These are phyloP conservation scores for rabbit (Oryctolagus cuniculus) DNA, from an alignment of 2,113 vertebrate species.

Conservation along the genomic window mOryCun1.1 NC_091439.1:76355501-76356000, in stretches of 20 bases:
- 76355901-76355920: neutral
- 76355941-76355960: neutral
- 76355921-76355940: neutral
- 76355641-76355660: neutral
- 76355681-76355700: conserved; percentile 50
- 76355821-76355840: conserved; percentile 54
- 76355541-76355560: neutral
- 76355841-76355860: neutral
- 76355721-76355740: conserved; percentile 69
- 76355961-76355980: neutral
- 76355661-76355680: neutral
- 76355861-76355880: conserved; percentile 47
- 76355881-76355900: neutral
- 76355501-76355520: too few relatives aligned
- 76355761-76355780: conserved; percentile 53
- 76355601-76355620: conserved; percentile 12
- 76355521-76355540: too few relatives aligned
- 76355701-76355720: conserved; percentile 69
- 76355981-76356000: neutral
- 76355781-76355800: conserved; percentile 64
- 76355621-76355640: neutral
- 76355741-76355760: conserved; percentile 24
- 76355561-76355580: conserved; percentile 4
- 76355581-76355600: neutral
- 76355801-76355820: neutral